Evolutionary conservation across 2,113 vertebrate genomes (phyloP).

Genomic region (Trinectes maculatus): DNA sequence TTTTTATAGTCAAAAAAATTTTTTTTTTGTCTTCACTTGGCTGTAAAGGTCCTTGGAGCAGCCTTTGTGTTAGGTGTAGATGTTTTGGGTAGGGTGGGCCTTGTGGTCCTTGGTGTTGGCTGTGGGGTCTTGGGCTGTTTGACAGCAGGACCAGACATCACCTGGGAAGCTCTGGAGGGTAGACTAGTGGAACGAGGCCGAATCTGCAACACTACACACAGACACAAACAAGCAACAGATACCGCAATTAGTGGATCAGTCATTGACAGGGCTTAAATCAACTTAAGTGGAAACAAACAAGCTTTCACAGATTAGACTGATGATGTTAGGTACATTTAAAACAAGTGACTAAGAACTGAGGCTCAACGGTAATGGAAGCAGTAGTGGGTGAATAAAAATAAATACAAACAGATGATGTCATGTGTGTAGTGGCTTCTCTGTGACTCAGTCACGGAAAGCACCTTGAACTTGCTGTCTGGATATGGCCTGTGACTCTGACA

Average conservation of each 20-base stretch:
- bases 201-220: slow-evolving; percentile 71
- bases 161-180: slow-evolving; percentile 73
- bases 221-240: slow-evolving; percentile 2
- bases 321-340: background rate
- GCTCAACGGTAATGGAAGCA: no score
- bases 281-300: slow-evolving; percentile 3
- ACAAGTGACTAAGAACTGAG: no score
- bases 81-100: slow-evolving; percentile 65
- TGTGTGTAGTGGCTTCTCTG: slow-evolving; percentile 15
- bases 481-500: slow-evolving; percentile 32
- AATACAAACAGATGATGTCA: no score
- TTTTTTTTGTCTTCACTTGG: slow-evolving; percentile 44
- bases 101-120: slow-evolving; percentile 71
- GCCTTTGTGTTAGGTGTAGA: slow-evolving; percentile 80
- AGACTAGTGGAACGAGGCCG: slow-evolving; percentile 72
- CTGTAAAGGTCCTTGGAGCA: background rate
- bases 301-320: slow-evolving; percentile 14
- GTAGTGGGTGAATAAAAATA: no score
- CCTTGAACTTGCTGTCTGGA: slow-evolving; percentile 62
- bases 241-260: slow-evolving; percentile 8
- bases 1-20: no score
- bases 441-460: slow-evolving; percentile 45
- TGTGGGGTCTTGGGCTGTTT: slow-evolving; percentile 74
- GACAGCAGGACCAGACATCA: slow-evolving; percentile 51
- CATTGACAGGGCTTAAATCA: background rate